Evolutionary conservation across 2,888 invertebrate genomes (phyloP).

Genomic region (Incurvaria masculella): DNA sequence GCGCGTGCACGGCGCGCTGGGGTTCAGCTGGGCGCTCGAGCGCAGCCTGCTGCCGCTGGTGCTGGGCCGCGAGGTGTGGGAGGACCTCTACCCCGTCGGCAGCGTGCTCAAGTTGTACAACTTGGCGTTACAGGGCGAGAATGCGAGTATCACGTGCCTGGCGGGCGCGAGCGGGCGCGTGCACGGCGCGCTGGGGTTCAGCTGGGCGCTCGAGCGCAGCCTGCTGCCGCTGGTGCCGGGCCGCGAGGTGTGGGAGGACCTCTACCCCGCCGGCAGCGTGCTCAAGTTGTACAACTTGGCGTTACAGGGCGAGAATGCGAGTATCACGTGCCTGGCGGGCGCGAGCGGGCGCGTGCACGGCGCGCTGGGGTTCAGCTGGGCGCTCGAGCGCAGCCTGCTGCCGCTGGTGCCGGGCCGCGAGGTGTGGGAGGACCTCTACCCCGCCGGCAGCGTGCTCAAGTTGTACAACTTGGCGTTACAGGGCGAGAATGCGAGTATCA

Average conservation of each 20-base stretch:
- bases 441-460: slow-evolving; percentile 20
- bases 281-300: slow-evolving; percentile 69
- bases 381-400: slow-evolving; percentile 70
- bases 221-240: slow-evolving; percentile 70
- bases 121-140: slow-evolving; percentile 65
- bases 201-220: slow-evolving; percentile 77
- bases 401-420: slow-evolving; percentile 66
- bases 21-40: slow-evolving; percentile 83
- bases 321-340: slow-evolving; percentile 67
- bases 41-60: slow-evolving; percentile 68
- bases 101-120: slow-evolving; percentile 77
- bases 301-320: slow-evolving; percentile 44
- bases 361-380: slow-evolving; percentile 80
- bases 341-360: slow-evolving; percentile 60
- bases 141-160: slow-evolving; percentile 67
- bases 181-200: slow-evolving; percentile 70
- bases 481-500: slow-evolving; percentile 68
- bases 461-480: slow-evolving; percentile 24
- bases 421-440: slow-evolving; percentile 70
- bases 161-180: slow-evolving; percentile 61
- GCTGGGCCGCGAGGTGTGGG: slow-evolving; percentile 77
- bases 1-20: slow-evolving; percentile 61
- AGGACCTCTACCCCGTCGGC: slow-evolving; percentile 80
- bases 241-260: slow-evolving; percentile 80
- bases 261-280: slow-evolving; percentile 81